phyloP scores from a whole-genome alignment of 1,140 invertebrate species.

The Bombus pyrosoma region DNA sequence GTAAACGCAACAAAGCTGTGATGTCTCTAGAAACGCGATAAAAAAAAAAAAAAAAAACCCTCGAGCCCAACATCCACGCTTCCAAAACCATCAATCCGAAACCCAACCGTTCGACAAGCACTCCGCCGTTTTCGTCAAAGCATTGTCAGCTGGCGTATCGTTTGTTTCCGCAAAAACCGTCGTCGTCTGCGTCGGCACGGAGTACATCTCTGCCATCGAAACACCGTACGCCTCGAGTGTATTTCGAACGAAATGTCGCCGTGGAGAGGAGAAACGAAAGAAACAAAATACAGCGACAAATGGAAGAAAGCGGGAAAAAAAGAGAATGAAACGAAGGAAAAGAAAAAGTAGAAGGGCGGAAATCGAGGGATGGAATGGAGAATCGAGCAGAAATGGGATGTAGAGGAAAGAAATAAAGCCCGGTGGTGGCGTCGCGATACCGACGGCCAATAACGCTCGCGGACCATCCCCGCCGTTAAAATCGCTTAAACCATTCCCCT shows the following conservation, averaged over 20 bases:
- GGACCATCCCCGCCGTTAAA: slow-evolving; percentile 69
- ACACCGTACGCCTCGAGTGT: background rate
- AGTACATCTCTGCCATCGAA: background rate
- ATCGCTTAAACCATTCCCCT: slow-evolving; percentile 73
- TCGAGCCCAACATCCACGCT: background rate
- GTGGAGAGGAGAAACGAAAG: background rate
- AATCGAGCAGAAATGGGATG: background rate
- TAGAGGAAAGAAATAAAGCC: slow-evolving; percentile 28
- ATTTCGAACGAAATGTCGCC: background rate
- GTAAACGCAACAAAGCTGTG: background rate
- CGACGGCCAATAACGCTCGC: slow-evolving; percentile 65
- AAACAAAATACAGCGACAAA: background rate
- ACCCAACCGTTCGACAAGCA: background rate
- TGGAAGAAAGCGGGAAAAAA: background rate
- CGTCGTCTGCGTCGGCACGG: background rate
- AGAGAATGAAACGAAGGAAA: background rate
- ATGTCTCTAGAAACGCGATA: no score
- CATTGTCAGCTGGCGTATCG: background rate
- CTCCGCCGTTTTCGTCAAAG: background rate
- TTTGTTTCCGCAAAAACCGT: background rate
- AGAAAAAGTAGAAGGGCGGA: background rate
- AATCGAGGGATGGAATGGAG: background rate
- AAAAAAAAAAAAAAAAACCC: no score
- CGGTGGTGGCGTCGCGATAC: slow-evolving; percentile 51
- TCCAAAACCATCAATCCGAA: slow-evolving; percentile 2